These are phyloP conservation scores for Shargacucullia verbasci DNA, from an alignment of 2,888 invertebrate genomes.

Conservation along the genomic window DNA sequence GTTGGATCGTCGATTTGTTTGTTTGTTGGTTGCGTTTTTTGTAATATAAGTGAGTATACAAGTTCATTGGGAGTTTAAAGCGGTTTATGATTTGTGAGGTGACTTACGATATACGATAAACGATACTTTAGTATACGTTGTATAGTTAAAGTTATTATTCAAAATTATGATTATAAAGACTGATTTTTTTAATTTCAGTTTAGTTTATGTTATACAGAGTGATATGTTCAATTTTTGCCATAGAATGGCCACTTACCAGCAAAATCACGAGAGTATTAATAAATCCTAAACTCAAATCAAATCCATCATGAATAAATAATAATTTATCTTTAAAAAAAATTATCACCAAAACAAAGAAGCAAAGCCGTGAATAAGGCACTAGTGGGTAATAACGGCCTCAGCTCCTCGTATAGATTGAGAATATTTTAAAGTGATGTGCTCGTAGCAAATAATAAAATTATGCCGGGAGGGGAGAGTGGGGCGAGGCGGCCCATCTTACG, in stretches of 20 bases:
- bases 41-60: too few species aligned
- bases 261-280: neutral
- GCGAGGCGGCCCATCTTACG: slow-evolving; percentile 55
- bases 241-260: neutral
- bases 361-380: slow-evolving; percentile 42
- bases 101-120: too few species aligned
- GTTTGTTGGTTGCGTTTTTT: slow-evolving; percentile 2
- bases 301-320: slow-evolving; percentile 6
- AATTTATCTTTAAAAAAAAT: slow-evolving; percentile 2
- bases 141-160: too few species aligned
- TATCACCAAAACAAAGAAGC: slow-evolving; percentile 26
- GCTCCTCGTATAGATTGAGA: slow-evolving; percentile 66
- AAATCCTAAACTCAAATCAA: slow-evolving; percentile 10
- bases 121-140: too few species aligned
- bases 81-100: too few species aligned
- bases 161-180: too few species aligned
- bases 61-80: too few species aligned
- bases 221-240: too few species aligned
- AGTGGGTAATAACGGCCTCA: slow-evolving; percentile 50
- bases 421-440: slow-evolving; percentile 72
- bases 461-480: slow-evolving; percentile 58
- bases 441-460: slow-evolving; percentile 81
- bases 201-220: too few species aligned
- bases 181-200: too few species aligned
- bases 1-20: slow-evolving; percentile 32